Base-by-base conservation (phyloP, 1,140 invertebrate genomes). In the Brachionus angularis region DNA sequence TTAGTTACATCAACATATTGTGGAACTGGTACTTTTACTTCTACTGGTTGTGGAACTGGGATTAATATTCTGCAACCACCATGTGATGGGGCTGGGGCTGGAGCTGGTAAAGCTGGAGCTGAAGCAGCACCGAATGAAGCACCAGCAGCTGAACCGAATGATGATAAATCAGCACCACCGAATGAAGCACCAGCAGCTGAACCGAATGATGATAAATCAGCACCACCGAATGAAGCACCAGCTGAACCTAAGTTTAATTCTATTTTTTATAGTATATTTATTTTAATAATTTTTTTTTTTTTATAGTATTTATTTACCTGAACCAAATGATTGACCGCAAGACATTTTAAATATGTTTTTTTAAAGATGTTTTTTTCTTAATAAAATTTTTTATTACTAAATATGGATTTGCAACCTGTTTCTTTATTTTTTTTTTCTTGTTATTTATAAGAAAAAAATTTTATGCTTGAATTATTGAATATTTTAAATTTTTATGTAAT, bases 51-150 rank as follows among this genome's bases (percentile, higher is more conserved):
- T 53, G 25, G 25, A 5, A 53, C 50, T 14, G 50, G 50, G 8
- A 53, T 29, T n/a, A n/a, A n/a, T n/a, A n/a, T n/a, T n/a, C n/a
- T n/a, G n/a, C n/a, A n/a, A n/a, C n/a, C n/a, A n/a, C n/a, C n/a
- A n/a, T n/a, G n/a, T n/a, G n/a, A n/a, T 53, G 50, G 50, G 5
- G 33, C 50, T 53, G 50, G 50, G 2, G 33, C 50, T 34, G 29
- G 50, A n/a, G 27, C n/a, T 16, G 50, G 50, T 33, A 29, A 29
- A 2, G 49, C 21, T 29, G 53, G 53, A 1, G 18, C 21, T 3
- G 53, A 34, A 10, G 25, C 33, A 14, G 53, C 16, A 55, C 52
- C 31, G 18, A 16, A 31, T 36, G 52, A 34, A 29, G 52, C 16
- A 21, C 33, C 27, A 33, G n/a, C n/a, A n/a, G 23, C 16, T 33